Evolutionary conservation across 2,113 vertebrate species (phyloP), one percentile per base, ranked within the genome.

Genomic region (Taxidea taxus): DNA sequence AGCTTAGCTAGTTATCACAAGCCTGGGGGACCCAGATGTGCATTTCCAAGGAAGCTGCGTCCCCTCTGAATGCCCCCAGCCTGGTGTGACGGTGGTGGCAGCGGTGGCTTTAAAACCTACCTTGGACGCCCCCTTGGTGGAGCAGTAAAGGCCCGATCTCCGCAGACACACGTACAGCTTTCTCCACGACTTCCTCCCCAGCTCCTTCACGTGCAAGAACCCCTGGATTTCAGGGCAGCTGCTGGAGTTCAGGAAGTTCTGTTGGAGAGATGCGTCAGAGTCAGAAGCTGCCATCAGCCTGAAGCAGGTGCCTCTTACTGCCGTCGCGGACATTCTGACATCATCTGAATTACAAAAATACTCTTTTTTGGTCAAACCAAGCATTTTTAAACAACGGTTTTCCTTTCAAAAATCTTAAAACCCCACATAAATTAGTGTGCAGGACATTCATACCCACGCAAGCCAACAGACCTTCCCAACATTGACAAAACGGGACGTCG

Each of bases 151-250:
- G 97, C 99, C 99, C 0, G 99, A 99, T 92, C 99, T 99, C 72
- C 99, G 99, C 98, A 99, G 98, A 98, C 99, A 99, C 98, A 99
- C 99, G 89, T 99, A 99, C 85, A 99, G 97, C 96, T 99, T 99
- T 98, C 99, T 99, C 99, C 99, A 99, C 0, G 99, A 99, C 97
- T 99, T 99, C 86, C 99, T 99, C 6, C 99, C 99, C 91, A 99
- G 97, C 51, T 99, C 99, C 98, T 99, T 99, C 97, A 99, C 99
- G 56, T 99, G 99, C 97, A 99, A 98, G 97, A 99, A 99, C 12
- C 99, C 99, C 98, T 99, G 99, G 97, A 99, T 99, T 98, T 99
- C 99, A 96, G 99, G 99, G 98, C 99, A 99, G 96, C 99, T 99
- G 95, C 98, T 99, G 97, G 99, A 98, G 91, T 99, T 99, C 87